These are phyloP conservation scores for Lepeophtheirus nordmannii DNA, from an alignment of 2,888 invertebrate genomes.

Conservation along the genomic window DNA sequence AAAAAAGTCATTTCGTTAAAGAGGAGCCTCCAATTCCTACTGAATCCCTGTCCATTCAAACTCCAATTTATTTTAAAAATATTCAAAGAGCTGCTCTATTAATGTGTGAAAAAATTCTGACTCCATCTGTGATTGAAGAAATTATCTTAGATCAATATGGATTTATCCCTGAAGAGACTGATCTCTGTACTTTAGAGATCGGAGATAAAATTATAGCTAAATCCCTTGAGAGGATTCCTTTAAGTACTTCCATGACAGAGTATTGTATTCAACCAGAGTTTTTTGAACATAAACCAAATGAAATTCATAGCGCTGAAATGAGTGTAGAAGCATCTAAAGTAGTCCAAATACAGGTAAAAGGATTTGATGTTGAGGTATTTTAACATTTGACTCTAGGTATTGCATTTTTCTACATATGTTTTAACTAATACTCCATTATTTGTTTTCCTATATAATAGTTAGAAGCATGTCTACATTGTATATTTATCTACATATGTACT, in stretches of 20 bases:
- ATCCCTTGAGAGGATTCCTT: neutral
- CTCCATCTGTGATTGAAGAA: neutral
- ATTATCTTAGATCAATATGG: neutral
- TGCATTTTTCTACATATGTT: too few species aligned
- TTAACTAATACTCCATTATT: too few species aligned
- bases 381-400: neutral
- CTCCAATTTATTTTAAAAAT: neutral
- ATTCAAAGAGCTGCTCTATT: neutral
- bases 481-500: too few species aligned
- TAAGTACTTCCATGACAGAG: neutral
- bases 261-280: neutral
- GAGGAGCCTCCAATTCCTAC: too few species aligned
- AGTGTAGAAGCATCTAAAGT: neutral
- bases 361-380: neutral
- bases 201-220: neutral
- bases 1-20: too few species aligned
- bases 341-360: neutral
- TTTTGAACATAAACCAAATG: neutral
- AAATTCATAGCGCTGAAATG: neutral
- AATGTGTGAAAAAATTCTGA: neutral
- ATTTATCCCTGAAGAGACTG: neutral
- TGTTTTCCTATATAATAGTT: too few species aligned
- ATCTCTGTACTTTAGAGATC: neutral
- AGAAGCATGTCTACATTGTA: too few species aligned
- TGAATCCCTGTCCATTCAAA: too few species aligned